These are phyloP conservation scores for Ligdia adustata DNA, from an alignment of 2,888 invertebrate genomes.

Conservation along the genomic window DNA sequence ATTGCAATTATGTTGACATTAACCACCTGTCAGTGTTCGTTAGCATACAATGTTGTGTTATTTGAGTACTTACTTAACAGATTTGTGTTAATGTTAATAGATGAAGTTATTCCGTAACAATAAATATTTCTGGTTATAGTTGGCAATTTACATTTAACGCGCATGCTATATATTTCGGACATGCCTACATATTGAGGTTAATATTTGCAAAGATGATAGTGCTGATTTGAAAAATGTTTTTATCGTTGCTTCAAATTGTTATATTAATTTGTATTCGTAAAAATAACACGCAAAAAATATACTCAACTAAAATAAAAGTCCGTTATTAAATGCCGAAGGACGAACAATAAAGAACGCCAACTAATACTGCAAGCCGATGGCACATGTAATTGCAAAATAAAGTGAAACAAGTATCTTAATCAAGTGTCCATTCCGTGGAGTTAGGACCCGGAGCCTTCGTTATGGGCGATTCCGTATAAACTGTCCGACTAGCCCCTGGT, in stretches of 20 bases:
- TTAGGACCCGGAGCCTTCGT: slow-evolving; percentile 70
- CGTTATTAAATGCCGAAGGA: slow-evolving; percentile 36
- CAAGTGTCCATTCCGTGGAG: slow-evolving; percentile 76
- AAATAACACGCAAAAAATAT: not conserved
- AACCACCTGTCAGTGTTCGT: slow-evolving; percentile 10
- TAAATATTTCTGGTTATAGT: not conserved
- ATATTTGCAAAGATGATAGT: no score
- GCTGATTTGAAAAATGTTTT: no score
- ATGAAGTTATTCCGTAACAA: not conserved
- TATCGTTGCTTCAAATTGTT: no score
- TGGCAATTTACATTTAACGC: not conserved
- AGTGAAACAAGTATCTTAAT: slow-evolving; percentile 81
- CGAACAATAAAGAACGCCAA: slow-evolving; percentile 73
- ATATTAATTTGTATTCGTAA: no score
- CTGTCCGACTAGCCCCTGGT: slow-evolving; percentile 57
- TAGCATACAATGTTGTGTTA: slow-evolving; percentile 11
- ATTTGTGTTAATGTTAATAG: slow-evolving; percentile 39
- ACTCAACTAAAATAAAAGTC: slow-evolving; percentile 13
- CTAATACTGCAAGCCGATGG: slow-evolving; percentile 54
- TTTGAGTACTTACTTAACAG: slow-evolving; percentile 12
- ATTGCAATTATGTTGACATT: slow-evolving; percentile 13
- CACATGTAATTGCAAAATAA: slow-evolving; percentile 78
- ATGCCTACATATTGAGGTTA: no score
- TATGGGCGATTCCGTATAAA: slow-evolving; percentile 73
- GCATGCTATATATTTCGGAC: no score